Evolutionary conservation across 1,140 invertebrate genomes (phyloP).

Genomic region (Pygmarrhopalites habei): DNA sequence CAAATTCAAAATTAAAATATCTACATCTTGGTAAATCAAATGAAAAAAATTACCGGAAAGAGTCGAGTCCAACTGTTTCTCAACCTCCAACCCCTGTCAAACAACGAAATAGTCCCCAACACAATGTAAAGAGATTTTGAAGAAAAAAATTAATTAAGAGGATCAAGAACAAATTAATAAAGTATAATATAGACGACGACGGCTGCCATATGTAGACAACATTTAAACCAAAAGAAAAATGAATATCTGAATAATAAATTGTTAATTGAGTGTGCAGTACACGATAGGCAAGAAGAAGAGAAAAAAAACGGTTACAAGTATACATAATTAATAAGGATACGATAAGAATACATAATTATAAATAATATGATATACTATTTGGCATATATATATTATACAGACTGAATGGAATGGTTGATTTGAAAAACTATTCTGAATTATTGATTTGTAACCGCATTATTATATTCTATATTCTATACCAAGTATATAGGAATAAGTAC

Average conservation of each 20-base stretch:
- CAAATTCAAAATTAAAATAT: constrained; percentile 8
- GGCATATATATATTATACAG: neutral
- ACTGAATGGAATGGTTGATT: neutral
- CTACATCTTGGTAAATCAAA: neutral
- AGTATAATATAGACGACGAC: neutral
- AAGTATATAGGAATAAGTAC: neutral
- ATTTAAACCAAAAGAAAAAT: neutral
- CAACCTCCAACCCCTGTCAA: constrained; percentile 6
- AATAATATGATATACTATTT: neutral
- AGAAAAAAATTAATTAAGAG: neutral
- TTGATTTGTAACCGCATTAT: neutral
- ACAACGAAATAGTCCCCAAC: constrained; percentile 1
- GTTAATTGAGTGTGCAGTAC: neutral
- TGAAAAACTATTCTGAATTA: neutral
- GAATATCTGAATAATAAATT: too few relatives aligned
- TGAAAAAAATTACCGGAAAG: constrained; percentile 8
- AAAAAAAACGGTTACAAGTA: neutral
- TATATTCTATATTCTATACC: neutral
- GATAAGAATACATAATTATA: neutral
- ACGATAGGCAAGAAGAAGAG: neutral
- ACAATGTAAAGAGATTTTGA: neutral
- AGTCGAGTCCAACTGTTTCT: constrained; percentile 3
- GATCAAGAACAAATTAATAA: neutral
- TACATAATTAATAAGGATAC: neutral
- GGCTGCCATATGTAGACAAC: neutral